Evolutionary conservation across 2,113 vertebrate species (phyloP), one percentile per base, ranked within the genome.

Genomic region (Myiagra hebetior): DNA sequence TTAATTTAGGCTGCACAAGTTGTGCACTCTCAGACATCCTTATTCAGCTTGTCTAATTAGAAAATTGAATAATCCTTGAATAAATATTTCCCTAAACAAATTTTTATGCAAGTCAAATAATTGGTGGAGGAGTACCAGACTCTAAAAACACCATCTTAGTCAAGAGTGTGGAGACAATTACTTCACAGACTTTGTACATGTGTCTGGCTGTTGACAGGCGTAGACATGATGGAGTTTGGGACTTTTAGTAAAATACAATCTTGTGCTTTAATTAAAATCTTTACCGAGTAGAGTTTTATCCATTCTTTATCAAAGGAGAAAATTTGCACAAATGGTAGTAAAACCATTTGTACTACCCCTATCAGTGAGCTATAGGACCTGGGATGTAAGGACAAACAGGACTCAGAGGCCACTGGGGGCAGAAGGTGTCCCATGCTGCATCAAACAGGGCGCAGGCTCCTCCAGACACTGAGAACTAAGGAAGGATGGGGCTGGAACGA

Each of bases 391-490:
- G 35, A 59, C 17, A 63, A 75, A 75, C 1, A 21, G 33, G 35
- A 13, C 21, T 65, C 1, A 4, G 33, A 31, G 21, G 28, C 37
- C 22, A 30, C 24, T 0, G 0, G 46, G n/a, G 15, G 12, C 28
- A 57, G 18, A 82, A 31, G 0, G 2, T 18, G 24, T 31, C 39
- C 14, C 2, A 0, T 39, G 33, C 19, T 60, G 5, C 9, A 44
- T 53, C 9, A 1, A 23, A 12, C 0, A 57, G 39, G n/a, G 30
- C 49, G 49, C 24, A 41, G 57, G 5, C 24, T 74, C 16, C 23
- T 49, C 53, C 23, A 49, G 28, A 18, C 0, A 0, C 27, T 41
- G 67, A 37, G 74, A 30, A 8, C 7, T 21, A 13, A 37, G 53
- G 47, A 55, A 62, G 41, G 28, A 41, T 18, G 27, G 9, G 18